Evolutionary conservation across 2,888 invertebrate genomes (phyloP).

Genomic region (Amphipoea lucens): DNA sequence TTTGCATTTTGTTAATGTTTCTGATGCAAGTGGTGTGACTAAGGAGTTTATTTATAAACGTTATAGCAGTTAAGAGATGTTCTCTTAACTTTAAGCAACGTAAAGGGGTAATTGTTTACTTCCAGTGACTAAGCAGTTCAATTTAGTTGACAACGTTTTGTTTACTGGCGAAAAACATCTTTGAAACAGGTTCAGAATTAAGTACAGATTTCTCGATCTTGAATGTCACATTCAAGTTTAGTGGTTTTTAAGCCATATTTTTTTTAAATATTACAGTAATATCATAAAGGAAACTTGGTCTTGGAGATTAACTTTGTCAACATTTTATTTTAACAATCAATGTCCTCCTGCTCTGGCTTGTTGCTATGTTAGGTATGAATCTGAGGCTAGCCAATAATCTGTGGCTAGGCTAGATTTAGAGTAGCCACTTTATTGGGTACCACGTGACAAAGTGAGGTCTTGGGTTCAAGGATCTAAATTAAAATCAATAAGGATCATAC

Average conservation of each 20-base stretch:
- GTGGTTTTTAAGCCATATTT: neutral
- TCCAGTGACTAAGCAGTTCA: constrained; percentile 8
- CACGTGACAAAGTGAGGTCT: constrained; percentile 32
- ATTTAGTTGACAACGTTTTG: neutral
- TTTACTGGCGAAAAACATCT: neutral
- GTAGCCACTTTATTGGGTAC: neutral
- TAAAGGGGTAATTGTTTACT: neutral
- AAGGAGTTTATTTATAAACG: neutral
- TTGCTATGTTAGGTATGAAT: constrained; percentile 13
- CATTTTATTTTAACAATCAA: neutral
- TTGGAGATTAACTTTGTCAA: neutral
- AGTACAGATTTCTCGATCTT: neutral
- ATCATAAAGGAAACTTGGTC: neutral
- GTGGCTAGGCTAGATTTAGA: neutral
- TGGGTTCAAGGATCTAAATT: constrained; percentile 54
- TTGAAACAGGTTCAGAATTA: too few species aligned
- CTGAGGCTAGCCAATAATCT: too few species aligned
- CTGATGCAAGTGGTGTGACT: neutral
- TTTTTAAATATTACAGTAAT: neutral
- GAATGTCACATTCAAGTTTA: neutral
- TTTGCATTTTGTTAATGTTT: neutral
- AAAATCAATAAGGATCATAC: constrained; percentile 55
- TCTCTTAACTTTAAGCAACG: too few species aligned
- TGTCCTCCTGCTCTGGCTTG: neutral
- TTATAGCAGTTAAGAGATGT: too few species aligned